Conservation (phyloP, 2,113 vertebrate genomes). For the Amazona guildingii region DNA sequence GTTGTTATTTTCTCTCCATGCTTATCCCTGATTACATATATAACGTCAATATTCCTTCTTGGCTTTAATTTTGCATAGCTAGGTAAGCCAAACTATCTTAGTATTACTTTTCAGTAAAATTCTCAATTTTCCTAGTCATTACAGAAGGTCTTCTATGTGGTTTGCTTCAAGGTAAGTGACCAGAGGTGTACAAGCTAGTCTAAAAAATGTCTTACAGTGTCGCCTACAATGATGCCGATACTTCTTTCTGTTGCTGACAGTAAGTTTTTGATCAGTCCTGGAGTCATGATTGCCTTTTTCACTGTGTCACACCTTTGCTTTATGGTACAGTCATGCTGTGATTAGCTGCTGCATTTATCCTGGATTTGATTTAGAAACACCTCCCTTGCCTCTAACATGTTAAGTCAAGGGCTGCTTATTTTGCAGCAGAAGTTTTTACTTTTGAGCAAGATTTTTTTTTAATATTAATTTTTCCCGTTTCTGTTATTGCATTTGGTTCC, state of each 20-base stretch:
- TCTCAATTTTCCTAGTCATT: background rate
- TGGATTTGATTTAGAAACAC: background rate
- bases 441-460: background rate
- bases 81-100: background rate
- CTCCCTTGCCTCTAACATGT: background rate
- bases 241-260: background rate
- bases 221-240: background rate
- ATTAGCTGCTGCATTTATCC: background rate
- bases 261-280: background rate
- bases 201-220: background rate
- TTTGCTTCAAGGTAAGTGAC: background rate
- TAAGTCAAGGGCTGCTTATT: background rate
- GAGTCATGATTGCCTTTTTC: background rate
- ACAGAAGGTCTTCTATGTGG: background rate
- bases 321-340: background rate
- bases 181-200: background rate
- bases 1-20: background rate
- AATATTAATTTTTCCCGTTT: background rate
- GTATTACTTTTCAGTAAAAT: background rate
- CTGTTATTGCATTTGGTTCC: background rate
- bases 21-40: background rate
- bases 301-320: background rate
- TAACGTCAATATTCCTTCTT: background rate
- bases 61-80: background rate
- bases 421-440: background rate